Evolutionary conservation across 53 echinoderm and acorn worm species (phyloP).

Genomic region (Stichopus horrens): DNA sequence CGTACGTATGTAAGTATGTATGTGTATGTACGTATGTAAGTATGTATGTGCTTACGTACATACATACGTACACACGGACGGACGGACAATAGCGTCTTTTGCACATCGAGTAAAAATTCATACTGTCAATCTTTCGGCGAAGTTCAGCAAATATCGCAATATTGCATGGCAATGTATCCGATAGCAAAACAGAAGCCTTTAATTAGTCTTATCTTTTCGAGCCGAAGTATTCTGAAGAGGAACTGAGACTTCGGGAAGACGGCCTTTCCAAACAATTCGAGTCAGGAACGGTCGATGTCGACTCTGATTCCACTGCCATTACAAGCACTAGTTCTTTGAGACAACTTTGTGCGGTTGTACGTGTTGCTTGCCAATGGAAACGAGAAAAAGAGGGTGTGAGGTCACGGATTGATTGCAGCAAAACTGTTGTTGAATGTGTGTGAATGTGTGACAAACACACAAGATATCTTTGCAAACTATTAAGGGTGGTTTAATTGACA

Average conservation of each 20-base stretch:
- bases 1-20: too few species aligned
- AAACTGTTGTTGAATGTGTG: not conserved
- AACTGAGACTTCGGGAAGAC: slow-evolving; percentile 20
- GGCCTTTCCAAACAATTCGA: not conserved
- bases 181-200: slow-evolving; percentile 4
- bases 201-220: slow-evolving; percentile 12
- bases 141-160: too few species aligned
- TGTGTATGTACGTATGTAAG: too few species aligned
- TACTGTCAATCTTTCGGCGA: too few species aligned
- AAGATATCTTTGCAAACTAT: slow-evolving; percentile 1
- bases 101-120: too few species aligned
- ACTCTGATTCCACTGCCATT: not conserved
- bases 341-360: not conserved
- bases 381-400: slow-evolving; percentile 11
- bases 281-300: slow-evolving; percentile 4
- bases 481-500: too few species aligned
- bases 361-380: not conserved
- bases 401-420: not conserved
- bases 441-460: slow-evolving; percentile 10
- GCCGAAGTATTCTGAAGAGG: slow-evolving; percentile 10
- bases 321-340: slow-evolving; percentile 18
- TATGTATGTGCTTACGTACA: too few species aligned
- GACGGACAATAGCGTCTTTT: too few species aligned
- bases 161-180: not conserved
- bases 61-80: too few species aligned